Evolutionary conservation across 2,797 vertebrate species (phyloP).

Genomic region (Iguana delicatissima): DNA sequence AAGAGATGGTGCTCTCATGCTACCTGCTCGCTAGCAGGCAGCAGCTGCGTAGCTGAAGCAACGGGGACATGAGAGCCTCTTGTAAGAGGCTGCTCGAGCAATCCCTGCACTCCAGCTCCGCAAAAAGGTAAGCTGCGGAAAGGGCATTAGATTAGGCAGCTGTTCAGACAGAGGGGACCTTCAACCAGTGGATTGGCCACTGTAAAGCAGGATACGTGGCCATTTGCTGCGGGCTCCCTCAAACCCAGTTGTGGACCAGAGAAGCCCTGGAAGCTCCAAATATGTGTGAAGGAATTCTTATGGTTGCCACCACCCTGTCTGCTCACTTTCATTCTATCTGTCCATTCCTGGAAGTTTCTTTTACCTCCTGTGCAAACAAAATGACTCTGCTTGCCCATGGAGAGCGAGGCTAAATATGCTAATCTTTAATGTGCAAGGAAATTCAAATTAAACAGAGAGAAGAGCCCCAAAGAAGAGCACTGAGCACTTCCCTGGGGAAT

Average conservation of each 20-base stretch:
- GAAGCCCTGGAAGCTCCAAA: no score
- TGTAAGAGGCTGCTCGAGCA: no score
- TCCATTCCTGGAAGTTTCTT: background rate
- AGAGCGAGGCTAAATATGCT: constrained; percentile 14
- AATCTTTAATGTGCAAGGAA: constrained; percentile 9
- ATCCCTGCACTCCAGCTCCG: no score
- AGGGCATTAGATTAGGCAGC: no score
- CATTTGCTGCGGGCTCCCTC: background rate
- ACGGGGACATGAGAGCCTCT: no score
- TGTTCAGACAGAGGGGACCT: no score
- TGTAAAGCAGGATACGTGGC: background rate
- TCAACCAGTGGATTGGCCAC: no score
- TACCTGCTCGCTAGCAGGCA: no score
- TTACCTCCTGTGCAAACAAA: constrained; percentile 10
- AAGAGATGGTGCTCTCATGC: no score
- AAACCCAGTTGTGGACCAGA: background rate
- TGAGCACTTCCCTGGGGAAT: background rate
- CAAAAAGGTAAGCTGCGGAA: no score
- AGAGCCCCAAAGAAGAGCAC: background rate
- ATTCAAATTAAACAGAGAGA: background rate
- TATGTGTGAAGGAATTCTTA: background rate
- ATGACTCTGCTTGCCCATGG: background rate
- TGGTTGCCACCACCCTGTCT: background rate
- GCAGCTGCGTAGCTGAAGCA: no score
- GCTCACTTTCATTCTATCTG: background rate